Evolutionary conservation across 2,113 vertebrate genomes (phyloP), one percentile per base, ranked within the genome.

Genomic region (Symphodus melops): DNA sequence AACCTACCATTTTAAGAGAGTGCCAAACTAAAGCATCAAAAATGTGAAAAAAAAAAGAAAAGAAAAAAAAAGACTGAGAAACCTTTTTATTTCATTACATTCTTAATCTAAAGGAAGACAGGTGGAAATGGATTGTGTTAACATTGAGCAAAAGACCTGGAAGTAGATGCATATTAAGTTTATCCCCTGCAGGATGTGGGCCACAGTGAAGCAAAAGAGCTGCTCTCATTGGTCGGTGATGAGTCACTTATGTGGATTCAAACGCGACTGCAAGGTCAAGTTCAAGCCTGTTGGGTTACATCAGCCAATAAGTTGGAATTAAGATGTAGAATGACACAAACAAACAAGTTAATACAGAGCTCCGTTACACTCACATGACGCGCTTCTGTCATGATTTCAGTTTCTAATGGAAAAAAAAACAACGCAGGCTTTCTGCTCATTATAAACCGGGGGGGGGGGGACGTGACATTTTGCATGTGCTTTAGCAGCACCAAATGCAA

Each of bases 401-500:
- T 56, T 37, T 63, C 9, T 44, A 0, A 53, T n/a, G 17, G 9
- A 49, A 55, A 60, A 16, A 28, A 4, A 21, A 4, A 25, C 25
- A 25, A n/a, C 28, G 5, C 28, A 28, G 28, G 28, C 28, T 28
- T 28, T 28, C 28, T 28, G 28, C 28, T 33, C 28, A 33, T 33
- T 33, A 33, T 33, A 33, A 33, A 33, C 37, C 2, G 53, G 1
- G 64, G 46, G 12, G 53, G 1, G 64, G 46, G 12, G 11, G 33
- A 79, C 3, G 69, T 85, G 86, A 73, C 64, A 68, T 56, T 61
- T 42, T 6, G 9, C 58, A 75, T 49, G 74, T 68, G 17, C 46
- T 52, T 33, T 0, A 77, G 41, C 41, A 21, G 0, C 1, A 11
- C 42, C 25, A 52, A 23, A 12, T 33, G 36, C 3, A 44, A 5